Conservation (phyloP, 2,888 invertebrate genomes). For the Yponomeuta plumbellus region DNA sequence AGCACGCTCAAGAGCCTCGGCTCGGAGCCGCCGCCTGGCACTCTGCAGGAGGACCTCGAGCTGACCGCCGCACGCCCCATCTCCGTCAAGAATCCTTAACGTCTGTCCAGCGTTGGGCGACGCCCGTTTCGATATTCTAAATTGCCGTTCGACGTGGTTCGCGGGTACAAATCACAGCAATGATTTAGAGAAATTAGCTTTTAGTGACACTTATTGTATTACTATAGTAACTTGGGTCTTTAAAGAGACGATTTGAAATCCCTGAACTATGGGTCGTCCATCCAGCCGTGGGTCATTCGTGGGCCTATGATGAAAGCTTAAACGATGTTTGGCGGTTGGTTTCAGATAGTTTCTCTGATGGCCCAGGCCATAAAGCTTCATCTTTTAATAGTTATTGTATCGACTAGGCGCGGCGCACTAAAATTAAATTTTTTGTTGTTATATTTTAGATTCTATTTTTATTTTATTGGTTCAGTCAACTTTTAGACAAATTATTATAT, state of each 20-base stretch:
- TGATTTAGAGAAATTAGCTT: conserved; percentile 3
- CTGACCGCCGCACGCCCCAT: conserved; percentile 45
- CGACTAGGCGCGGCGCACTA: conserved; percentile 33
- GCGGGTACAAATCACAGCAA: conserved; percentile 2
- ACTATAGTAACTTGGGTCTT: no score
- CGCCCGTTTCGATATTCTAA: conserved; percentile 44
- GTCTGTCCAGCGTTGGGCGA: not conserved
- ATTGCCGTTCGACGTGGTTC: conserved; percentile 43
- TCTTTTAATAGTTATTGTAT: not conserved
- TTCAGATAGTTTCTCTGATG: no score
- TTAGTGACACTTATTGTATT: not conserved
- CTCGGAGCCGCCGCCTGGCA: conserved; percentile 90
- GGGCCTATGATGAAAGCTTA: no score
- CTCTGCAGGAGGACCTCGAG: conserved; percentile 84
- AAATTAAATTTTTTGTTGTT: conserved; percentile 57
- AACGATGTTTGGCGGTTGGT: no score
- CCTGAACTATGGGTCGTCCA: no score
- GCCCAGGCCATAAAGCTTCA: no score
- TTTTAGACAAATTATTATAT: conserved; percentile 35
- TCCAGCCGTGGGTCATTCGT: no score
- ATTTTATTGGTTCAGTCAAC: conserved; percentile 57
- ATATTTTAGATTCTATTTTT: conserved; percentile 67
- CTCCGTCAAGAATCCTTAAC: conserved; percentile 4
- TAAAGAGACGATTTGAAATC: no score
- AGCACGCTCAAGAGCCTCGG: conserved; percentile 84